A percentile compares a stretch with the other conserved stretches of the same genome.
Evolutionary conservation across 1,140 invertebrate genomes (phyloP).

Genomic region (Marisa cornuarietis): DNA sequence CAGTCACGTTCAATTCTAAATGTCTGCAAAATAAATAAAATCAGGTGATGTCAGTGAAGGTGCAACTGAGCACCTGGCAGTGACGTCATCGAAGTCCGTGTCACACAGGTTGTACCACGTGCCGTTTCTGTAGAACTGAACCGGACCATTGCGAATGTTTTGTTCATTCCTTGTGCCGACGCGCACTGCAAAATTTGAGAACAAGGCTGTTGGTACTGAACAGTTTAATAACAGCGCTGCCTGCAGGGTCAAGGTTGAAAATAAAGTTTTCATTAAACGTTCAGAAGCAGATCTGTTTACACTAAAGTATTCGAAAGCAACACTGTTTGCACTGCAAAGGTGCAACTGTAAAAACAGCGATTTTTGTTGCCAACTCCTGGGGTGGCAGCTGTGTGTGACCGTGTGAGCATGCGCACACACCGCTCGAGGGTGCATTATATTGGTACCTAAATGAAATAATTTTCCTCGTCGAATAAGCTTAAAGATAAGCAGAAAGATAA

Average conservation of each 20-base stretch:
- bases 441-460: neutral
- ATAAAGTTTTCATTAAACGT: too few relatives aligned
- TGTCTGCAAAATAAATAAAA: too few relatives aligned
- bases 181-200: slow-evolving; percentile 33
- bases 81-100: slow-evolving; percentile 44
- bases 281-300: too few relatives aligned
- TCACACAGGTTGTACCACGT: slow-evolving; percentile 49
- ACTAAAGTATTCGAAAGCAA: too few relatives aligned
- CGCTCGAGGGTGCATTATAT: neutral
- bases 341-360: too few relatives aligned
- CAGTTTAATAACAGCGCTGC: too few relatives aligned
- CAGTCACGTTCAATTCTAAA: too few relatives aligned
- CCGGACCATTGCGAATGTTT: slow-evolving; percentile 35
- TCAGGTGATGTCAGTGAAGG: too few relatives aligned
- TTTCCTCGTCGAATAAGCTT: neutral
- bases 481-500: neutral
- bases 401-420: neutral
- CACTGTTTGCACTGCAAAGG: too few relatives aligned
- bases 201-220: neutral
- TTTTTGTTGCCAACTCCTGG: too few relatives aligned
- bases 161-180: slow-evolving; percentile 35
- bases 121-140: slow-evolving; percentile 37
- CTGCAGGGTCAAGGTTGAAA: too few relatives aligned
- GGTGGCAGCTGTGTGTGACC: too few relatives aligned
- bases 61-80: slow-evolving; percentile 27